phyloP scores from a whole-genome alignment of 2,888 invertebrate species.

The Homarus gammarus region DNA sequence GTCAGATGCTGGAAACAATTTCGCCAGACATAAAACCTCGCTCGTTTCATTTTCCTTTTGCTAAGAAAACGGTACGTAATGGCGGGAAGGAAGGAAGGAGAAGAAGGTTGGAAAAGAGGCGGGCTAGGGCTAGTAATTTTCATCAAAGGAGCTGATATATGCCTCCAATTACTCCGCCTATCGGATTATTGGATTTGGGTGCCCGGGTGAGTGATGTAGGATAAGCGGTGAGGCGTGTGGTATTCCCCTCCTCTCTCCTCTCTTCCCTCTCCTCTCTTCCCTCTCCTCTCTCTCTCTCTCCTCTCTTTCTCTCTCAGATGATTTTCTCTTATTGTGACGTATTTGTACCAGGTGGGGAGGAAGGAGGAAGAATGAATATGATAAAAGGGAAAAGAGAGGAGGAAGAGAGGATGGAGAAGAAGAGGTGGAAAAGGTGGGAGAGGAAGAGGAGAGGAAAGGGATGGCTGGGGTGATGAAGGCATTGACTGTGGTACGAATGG shows the following conservation, averaged over 20 bases:
- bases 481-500: background rate
- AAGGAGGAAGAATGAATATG: background rate
- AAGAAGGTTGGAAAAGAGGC: background rate
- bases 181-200: constrained; percentile 54
- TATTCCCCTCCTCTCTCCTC: background rate
- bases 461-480: no score
- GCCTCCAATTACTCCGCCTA: constrained; percentile 53
- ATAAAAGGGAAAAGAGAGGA: background rate
- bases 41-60: background rate
- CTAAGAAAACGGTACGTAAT: background rate
- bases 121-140: constrained; percentile 40
- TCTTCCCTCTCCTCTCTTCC: background rate
- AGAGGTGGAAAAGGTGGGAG: background rate
- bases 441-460: background rate
- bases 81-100: background rate
- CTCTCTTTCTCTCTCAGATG: no score
- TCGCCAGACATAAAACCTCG: background rate
- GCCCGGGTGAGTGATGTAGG: constrained; percentile 46
- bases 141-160: constrained; percentile 60
- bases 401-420: background rate
- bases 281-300: no score
- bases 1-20: background rate
- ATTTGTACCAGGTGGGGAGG: background rate
- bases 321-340: no score
- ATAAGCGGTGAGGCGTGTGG: constrained; percentile 11